phyloP scores from a whole-genome alignment of 1,140 invertebrate species.

The Drosophila teissieri region DNA sequence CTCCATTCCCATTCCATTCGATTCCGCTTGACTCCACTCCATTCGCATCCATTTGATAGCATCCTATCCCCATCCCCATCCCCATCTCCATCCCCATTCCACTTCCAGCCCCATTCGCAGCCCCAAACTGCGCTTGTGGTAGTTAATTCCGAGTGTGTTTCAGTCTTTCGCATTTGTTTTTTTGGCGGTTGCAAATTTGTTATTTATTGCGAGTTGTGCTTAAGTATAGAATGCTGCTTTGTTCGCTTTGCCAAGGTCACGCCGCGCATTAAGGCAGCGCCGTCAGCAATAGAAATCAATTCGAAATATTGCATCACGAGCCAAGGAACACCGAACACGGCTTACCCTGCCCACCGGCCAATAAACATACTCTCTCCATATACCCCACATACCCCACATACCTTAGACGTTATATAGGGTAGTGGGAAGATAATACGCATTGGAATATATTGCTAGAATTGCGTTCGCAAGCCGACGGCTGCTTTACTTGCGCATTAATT shows the following conservation, averaged over 20 bases:
- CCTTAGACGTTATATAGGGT: background rate
- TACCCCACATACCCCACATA: background rate
- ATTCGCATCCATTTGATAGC: background rate
- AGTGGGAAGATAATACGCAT: slow-evolving; percentile 37
- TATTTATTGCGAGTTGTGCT: slow-evolving; percentile 57
- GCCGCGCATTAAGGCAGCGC: slow-evolving; percentile 51
- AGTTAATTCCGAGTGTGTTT: slow-evolving; percentile 9
- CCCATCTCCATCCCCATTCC: background rate
- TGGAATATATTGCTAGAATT: slow-evolving; percentile 18
- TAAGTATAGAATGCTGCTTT: slow-evolving; percentile 69
- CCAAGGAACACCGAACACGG: slow-evolving; percentile 1
- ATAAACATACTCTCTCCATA: background rate
- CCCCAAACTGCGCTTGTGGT: background rate
- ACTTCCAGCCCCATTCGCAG: too few relatives aligned
- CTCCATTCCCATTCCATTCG: background rate
- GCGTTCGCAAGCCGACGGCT: slow-evolving; percentile 20
- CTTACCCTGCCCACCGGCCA: background rate
- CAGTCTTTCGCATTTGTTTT: slow-evolving; percentile 1
- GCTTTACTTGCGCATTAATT: slow-evolving; percentile 26
- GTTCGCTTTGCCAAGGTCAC: slow-evolving; percentile 61
- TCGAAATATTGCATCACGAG: slow-evolving; percentile 75
- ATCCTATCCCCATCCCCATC: background rate
- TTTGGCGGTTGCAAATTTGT: slow-evolving; percentile 44
- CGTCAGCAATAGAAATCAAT: slow-evolving; percentile 44
- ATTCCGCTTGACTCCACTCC: background rate